These are phyloP conservation scores for Prionailurus bengalensis DNA, from an alignment of 2,113 vertebrate genomes.

Conservation along the genomic window DNA sequence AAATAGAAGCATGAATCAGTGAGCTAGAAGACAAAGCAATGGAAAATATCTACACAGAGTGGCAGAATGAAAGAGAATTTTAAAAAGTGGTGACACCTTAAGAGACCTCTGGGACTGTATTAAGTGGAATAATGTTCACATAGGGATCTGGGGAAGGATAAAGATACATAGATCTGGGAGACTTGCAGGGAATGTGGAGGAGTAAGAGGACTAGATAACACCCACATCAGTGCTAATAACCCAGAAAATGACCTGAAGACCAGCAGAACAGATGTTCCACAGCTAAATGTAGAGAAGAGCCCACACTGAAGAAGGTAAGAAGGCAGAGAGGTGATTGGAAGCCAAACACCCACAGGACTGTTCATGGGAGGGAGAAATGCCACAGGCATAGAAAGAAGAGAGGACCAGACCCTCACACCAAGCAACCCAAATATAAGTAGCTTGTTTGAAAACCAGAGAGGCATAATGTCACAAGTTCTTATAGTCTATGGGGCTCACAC, in stretches of 20 bases:
- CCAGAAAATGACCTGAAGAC: neutral
- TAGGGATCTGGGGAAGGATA: neutral
- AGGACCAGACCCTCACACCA: neutral
- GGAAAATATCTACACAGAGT: neutral
- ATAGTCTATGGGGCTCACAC: neutral
- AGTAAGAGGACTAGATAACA: neutral
- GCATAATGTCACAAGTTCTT: neutral
- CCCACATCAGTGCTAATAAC: neutral
- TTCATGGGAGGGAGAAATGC: neutral
- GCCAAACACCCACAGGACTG: neutral
- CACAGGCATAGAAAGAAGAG: neutral
- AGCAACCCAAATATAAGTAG: neutral
- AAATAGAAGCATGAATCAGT: neutral
- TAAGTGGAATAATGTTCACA: neutral
- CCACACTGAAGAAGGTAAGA: neutral
- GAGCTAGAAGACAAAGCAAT: neutral
- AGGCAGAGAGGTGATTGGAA: neutral
- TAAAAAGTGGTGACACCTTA: neutral
- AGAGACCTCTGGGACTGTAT: neutral
- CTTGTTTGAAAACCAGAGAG: neutral
- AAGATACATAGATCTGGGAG: neutral
- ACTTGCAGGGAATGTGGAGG: neutral
- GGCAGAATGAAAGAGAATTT: neutral
- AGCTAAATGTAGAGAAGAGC: neutral
- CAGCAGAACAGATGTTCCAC: neutral